Percentiles rank a stretch among this genome's conserved stretches.
Evolutionary conservation across 2,888 invertebrate genomes (phyloP).

Genomic region (Meta bourneti): DNA sequence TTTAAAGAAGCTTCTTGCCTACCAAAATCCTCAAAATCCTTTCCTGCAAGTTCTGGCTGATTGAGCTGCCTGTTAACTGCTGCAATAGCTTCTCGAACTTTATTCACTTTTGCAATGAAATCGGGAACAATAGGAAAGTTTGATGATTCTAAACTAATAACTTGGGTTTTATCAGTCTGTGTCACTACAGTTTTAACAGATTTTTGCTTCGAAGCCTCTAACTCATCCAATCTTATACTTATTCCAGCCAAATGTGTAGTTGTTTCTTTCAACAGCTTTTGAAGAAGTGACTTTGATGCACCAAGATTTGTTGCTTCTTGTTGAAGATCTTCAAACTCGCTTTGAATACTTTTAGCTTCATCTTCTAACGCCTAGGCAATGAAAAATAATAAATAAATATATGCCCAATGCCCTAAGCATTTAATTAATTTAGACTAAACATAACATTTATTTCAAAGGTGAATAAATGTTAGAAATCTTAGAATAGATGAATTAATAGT

Average conservation of each 20-base stretch:
- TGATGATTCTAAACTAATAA: constrained; percentile 52
- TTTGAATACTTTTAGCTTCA: constrained; percentile 85
- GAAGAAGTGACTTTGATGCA: constrained; percentile 51
- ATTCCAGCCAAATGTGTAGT: constrained; percentile 81
- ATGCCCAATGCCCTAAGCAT: not conserved
- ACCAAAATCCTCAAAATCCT: constrained; percentile 85
- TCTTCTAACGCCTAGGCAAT: constrained; percentile 82
- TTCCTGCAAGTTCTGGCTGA: constrained; percentile 84
- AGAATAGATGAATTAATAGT: too few relatives aligned
- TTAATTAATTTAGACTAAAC: too few relatives aligned
- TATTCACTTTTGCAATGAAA: constrained; percentile 83
- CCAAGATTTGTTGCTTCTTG: constrained; percentile 67
- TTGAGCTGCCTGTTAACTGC: constrained; percentile 83
- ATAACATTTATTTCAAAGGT: too few relatives aligned
- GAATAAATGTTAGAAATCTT: too few relatives aligned
- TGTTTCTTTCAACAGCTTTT: constrained; percentile 59
- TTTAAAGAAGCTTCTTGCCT: constrained; percentile 85
- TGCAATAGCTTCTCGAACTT: constrained; percentile 83
- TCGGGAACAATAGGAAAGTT: constrained; percentile 78
- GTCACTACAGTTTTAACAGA: constrained; percentile 67
- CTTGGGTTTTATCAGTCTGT: constrained; percentile 71
- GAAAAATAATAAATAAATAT: not conserved
- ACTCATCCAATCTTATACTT: constrained; percentile 80
- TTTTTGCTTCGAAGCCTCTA: constrained; percentile 47
- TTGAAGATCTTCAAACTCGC: constrained; percentile 64